Conservation (phyloP, 1,140 invertebrate species). For the Drosophila ficusphila region DNA sequence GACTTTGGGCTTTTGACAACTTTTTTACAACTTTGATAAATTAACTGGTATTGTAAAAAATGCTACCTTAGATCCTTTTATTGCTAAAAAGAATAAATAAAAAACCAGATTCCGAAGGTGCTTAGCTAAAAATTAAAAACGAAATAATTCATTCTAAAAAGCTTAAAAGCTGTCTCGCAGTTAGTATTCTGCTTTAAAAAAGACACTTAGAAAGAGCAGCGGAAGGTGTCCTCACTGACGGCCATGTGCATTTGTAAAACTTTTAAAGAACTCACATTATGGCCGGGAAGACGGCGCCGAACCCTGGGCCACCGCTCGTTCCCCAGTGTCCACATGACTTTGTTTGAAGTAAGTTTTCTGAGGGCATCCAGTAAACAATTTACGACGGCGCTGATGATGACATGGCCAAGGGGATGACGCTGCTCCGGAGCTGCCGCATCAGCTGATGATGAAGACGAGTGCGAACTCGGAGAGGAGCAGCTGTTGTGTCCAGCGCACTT, state of each 20-base stretch:
- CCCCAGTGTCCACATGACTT: constrained; percentile 75
- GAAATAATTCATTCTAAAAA: too few relatives aligned
- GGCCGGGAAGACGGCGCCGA: constrained; percentile 23
- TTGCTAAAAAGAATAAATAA: too few relatives aligned
- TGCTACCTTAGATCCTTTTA: too few relatives aligned
- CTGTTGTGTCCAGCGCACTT: constrained; percentile 65
- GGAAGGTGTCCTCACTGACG: constrained; percentile 18
- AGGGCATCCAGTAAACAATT: constrained; percentile 79
- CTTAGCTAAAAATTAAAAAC: too few relatives aligned
- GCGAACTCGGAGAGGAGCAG: constrained; percentile 7
- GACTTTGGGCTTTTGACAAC: too few relatives aligned
- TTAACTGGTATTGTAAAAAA: too few relatives aligned
- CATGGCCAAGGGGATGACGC: constrained; percentile 55
- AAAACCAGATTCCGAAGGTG: too few relatives aligned
- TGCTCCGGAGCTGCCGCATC: constrained; percentile 18
- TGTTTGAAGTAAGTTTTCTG: constrained; percentile 77
- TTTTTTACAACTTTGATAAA: too few relatives aligned
- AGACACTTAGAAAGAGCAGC: background rate
- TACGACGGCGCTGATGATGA: constrained; percentile 79
- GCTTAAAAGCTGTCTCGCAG: too few relatives aligned
- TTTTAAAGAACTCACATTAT: constrained; percentile 78
- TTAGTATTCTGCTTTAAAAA: too few relatives aligned
- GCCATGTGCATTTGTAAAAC: constrained; percentile 64
- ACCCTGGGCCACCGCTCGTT: constrained; percentile 49
- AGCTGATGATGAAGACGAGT: constrained; percentile 41